Conservation (phyloP, 2,113 vertebrate species). For the Fregetta grallaria region DNA sequence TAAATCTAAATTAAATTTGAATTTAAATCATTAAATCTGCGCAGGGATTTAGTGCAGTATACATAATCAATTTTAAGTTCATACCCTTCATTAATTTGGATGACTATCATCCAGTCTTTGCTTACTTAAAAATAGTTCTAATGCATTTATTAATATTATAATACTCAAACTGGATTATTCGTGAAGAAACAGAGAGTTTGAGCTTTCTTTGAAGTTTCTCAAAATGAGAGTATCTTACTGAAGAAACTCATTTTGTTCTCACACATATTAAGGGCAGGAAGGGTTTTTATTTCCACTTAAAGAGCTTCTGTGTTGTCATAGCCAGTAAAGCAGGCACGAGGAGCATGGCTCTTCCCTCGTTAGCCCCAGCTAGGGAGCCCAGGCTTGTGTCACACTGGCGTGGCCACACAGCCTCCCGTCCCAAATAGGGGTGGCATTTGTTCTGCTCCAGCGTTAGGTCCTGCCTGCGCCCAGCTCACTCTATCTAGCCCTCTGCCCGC, state of each 20-base stretch:
- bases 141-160: constrained; percentile 63
- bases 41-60: constrained; percentile 52
- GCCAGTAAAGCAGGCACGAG: neutral
- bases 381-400: neutral
- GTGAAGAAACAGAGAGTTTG: constrained; percentile 8
- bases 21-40: constrained; percentile 66
- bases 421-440: neutral
- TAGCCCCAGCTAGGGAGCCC: neutral
- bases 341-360: neutral
- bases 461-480: neutral
- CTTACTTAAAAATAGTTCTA: constrained; percentile 66
- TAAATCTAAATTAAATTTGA: constrained; percentile 71
- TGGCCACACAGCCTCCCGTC: neutral
- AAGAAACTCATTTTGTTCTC: constrained; percentile 10
- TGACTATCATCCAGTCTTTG: constrained; percentile 54
- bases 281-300: neutral
- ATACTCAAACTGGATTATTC: constrained; percentile 43
- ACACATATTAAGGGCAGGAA: neutral
- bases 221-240: neutral
- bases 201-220: constrained; percentile 44
- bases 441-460: neutral
- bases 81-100: constrained; percentile 65
- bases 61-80: constrained; percentile 70
- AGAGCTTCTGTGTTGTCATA: neutral
- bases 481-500: neutral